These are phyloP conservation scores for Sialia sialis DNA, from an alignment of 2,113 vertebrate genomes.

Conservation along the genomic window DNA sequence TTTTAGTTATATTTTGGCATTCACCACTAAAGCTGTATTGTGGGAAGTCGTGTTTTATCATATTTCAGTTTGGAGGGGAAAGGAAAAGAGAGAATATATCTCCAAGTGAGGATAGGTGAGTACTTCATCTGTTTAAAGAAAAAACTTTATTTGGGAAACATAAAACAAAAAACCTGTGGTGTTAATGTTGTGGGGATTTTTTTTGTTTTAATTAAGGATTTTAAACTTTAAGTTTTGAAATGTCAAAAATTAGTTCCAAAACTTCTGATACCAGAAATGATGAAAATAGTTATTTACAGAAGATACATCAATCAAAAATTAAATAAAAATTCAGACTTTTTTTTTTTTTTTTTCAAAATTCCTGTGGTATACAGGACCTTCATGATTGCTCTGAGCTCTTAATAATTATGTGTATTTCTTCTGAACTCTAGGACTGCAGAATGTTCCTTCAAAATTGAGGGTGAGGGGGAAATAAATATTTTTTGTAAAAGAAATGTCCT, in stretches of 20 bases:
- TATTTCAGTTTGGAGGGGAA: background rate
- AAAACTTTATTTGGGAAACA: background rate
- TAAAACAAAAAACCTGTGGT: fast-evolving
- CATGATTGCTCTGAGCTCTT: background rate
- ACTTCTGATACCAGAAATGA: background rate
- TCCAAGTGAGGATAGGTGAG: background rate
- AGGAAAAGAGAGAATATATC: background rate
- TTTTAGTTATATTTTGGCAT: background rate
- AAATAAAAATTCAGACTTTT: background rate
- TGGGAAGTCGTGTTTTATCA: background rate
- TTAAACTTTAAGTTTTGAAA: background rate
- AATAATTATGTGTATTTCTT: background rate
- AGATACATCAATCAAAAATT: background rate
- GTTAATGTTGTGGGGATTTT: background rate
- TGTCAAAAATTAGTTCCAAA: background rate
- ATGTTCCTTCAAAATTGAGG: background rate
- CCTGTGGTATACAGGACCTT: background rate
- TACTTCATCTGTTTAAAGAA: fast-evolving
- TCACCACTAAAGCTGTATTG: background rate
- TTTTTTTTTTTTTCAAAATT: background rate
- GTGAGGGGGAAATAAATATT: fast-evolving
- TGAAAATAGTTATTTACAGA: background rate
- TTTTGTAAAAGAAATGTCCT: background rate
- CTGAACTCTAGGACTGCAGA: background rate
- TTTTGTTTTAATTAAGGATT: background rate